These are phyloP conservation scores for Phrynosoma platyrhinos DNA, from an alignment of 2,113 vertebrate species.

Conservation along the genomic window DNA sequence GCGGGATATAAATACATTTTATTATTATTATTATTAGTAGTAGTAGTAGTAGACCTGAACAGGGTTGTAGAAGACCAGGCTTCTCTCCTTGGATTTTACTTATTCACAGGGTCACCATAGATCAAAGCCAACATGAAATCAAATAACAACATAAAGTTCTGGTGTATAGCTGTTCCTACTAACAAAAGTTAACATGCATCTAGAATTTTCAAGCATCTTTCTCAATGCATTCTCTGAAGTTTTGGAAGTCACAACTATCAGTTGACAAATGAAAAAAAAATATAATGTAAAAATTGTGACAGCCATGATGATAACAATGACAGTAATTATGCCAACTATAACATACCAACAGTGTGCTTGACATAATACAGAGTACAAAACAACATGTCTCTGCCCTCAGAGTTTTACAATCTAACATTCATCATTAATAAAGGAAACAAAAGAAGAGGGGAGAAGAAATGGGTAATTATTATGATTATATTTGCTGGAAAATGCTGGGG, in stretches of 20 bases:
- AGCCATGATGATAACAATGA: constrained; percentile 31
- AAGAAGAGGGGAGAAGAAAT: not conserved
- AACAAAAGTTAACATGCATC: too few relatives aligned
- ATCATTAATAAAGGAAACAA: not conserved
- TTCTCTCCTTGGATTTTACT: too few relatives aligned
- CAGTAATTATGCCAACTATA: not conserved
- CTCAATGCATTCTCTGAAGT: constrained; percentile 29
- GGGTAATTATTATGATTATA: too few relatives aligned
- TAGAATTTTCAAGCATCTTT: not conserved
- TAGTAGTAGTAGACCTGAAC: too few relatives aligned
- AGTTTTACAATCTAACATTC: not conserved
- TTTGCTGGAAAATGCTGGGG: constrained; percentile 23
- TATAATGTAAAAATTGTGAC: constrained; percentile 43
- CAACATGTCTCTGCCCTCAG: not conserved
- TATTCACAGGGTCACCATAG: too few relatives aligned
- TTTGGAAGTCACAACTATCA: constrained; percentile 18
- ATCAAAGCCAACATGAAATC: too few relatives aligned
- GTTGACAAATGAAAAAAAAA: constrained; percentile 33
- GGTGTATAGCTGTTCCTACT: too few relatives aligned
- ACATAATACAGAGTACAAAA: not conserved
- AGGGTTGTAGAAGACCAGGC: too few relatives aligned
- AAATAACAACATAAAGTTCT: too few relatives aligned
- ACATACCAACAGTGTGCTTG: too few relatives aligned
- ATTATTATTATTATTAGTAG: too few relatives aligned
- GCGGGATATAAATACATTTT: too few relatives aligned